Base-by-base conservation (phyloP, 2,888 invertebrate genomes). In the Scaptodrosophila latifasciaeformis region DNA sequence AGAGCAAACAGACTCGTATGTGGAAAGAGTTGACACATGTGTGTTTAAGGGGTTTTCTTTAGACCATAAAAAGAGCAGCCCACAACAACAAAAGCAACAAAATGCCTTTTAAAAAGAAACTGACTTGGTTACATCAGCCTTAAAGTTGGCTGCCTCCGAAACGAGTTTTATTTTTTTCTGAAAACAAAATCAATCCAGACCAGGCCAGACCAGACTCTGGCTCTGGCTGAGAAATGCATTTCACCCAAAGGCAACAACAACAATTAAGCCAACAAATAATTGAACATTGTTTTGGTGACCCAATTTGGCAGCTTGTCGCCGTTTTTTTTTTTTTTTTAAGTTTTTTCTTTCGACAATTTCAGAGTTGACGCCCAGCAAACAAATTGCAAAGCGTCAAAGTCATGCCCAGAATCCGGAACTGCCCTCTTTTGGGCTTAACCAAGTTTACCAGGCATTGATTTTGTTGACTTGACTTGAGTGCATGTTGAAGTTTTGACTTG, bases 251-350 rank as follows among this genome's bases (percentile, higher is more conserved):
- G 24, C 54, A 54, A 37, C 55, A 50, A 24, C 50, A 21, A n/a
- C 59, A 59, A 40, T 42, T 37, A 49, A 40, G 17, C 1, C 34
- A 54, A 49, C 43, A 27, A 64, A 76, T 79, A 72, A 67, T 70
- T 77, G 67, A 77, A 55, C 61, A 80, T 67, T 46, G n/a, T n/a
- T 69, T 57, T 64, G 62, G 65, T 75, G 75, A 75, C 75, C 75
- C 77, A 80, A 74, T 74, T 75, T 80, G 24, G 24, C 24, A 7
- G 7, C 24, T 24, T 31, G 31, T 31, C 31, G 31, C 12, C 31
- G 31, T n/a, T 10, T 27, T 27, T n/a, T n/a, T n/a, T n/a, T 24
- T 24, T 24, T 24, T 3, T 24, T 24, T 24, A 24, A 3, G 4
- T 24, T 24, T 7, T 24, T 24, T n/a, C n/a, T n/a, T n/a, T n/a